Percentiles rank a stretch among this genome's conserved stretches.
These are phyloP conservation scores for Pionites leucogaster DNA, from an alignment of 2,113 vertebrate species.

Conservation along the genomic window DNA sequence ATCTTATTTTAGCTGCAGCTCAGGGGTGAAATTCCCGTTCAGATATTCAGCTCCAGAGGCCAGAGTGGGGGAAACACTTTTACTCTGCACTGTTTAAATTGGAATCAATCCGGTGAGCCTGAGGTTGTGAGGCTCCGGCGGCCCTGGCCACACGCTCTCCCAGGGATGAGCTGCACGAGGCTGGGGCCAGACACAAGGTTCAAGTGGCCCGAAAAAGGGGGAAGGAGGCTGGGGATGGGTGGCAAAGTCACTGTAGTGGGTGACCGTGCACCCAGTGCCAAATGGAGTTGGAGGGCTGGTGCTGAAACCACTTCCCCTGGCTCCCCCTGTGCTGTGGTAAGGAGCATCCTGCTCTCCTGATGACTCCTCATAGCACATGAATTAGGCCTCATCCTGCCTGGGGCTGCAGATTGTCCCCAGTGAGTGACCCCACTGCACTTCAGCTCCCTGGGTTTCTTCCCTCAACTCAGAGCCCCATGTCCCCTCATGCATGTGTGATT, in stretches of 20 bases:
- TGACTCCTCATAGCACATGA: not conserved
- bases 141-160: not conserved
- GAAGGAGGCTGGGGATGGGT: not conserved
- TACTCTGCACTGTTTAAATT: not conserved
- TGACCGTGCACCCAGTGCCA: accelerated
- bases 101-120: not conserved
- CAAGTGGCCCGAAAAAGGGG: not conserved
- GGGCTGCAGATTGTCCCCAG: not conserved
- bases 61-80: conserved; percentile 24
- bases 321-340: not conserved
- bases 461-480: not conserved
- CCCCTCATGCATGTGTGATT: accelerated
- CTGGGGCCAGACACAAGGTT: not conserved
- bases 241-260: accelerated
- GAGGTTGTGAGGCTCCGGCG: not conserved
- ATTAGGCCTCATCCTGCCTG: not conserved
- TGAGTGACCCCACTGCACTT: accelerated
- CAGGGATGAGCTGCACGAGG: accelerated
- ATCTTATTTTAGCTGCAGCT: conserved; percentile 53
- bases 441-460: not conserved
- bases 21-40: not conserved
- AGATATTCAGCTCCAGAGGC: conserved; percentile 46
- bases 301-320: not conserved
- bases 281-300: not conserved
- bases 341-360: not conserved